Evolutionary conservation across 2,888 invertebrate genomes (phyloP).

Genomic region (Allygus modestus): DNA sequence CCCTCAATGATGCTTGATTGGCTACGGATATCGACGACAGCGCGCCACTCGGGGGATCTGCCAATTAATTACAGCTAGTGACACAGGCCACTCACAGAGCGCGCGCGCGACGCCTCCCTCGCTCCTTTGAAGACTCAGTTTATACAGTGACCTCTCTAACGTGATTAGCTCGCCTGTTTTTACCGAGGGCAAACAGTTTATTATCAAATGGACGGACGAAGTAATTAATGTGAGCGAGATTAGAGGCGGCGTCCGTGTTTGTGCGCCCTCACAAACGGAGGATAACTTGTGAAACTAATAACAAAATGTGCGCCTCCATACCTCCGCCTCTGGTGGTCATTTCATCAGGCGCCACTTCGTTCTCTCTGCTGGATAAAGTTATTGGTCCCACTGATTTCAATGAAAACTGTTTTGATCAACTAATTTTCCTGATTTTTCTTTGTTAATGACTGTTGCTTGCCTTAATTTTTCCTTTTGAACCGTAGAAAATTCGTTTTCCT

Average conservation of each 20-base stretch:
- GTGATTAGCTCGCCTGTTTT: constrained; percentile 63
- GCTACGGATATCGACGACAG: constrained; percentile 14
- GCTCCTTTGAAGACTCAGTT: constrained; percentile 60
- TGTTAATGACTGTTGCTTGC: too few relatives aligned
- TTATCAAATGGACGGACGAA: constrained; percentile 60
- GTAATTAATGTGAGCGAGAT: constrained; percentile 50
- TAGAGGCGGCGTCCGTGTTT: constrained; percentile 42
- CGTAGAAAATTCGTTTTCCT: too few relatives aligned
- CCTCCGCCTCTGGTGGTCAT: not conserved
- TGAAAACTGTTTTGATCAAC: too few relatives aligned
- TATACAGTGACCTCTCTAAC: constrained; percentile 63
- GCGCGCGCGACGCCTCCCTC: not conserved
- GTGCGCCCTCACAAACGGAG: constrained; percentile 34
- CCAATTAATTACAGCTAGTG: constrained; percentile 44
- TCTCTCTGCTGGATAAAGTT: not conserved
- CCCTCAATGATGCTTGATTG: not conserved
- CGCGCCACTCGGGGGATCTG: constrained; percentile 46
- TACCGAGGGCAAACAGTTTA: constrained; percentile 64
- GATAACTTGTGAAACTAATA: constrained; percentile 53
- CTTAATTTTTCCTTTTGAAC: too few relatives aligned
- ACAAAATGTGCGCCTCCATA: constrained; percentile 29
- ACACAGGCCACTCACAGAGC: constrained; percentile 40
- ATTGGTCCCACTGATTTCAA: not conserved
- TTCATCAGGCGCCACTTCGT: not conserved
- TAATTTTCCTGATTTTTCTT: too few relatives aligned